Evolutionary conservation across 2,113 vertebrate species (phyloP), one percentile per base, ranked within the genome.

Genomic region (Pangasianodon gigas): DNA sequence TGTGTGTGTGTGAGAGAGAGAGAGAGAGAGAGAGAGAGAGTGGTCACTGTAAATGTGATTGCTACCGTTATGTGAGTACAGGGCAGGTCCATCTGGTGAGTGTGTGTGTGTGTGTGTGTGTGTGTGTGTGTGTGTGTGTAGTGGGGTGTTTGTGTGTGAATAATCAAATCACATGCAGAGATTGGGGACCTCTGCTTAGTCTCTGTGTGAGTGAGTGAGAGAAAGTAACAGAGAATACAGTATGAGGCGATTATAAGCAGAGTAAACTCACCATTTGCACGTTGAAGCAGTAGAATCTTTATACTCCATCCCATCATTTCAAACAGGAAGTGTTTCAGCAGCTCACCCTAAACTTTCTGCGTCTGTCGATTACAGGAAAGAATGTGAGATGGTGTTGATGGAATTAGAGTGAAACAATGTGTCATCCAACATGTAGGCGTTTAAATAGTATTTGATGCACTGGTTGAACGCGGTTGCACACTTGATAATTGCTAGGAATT

Each of bases 101-200:
- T 85, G 67, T 85, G 69, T 77, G 41, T 46, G 74, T 46, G 37
- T 52, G 46, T 51, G 77, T 29, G 75, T n/a, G 46, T 80, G 51
- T 82, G 16, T 56, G n/a, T n/a, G 37, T 52, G 46, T 51, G 77
- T 29, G 75, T n/a, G 46, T 80, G 51, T 82, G 16, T 56, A 24
- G n/a, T 29, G 26, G 26, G 46, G 29, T 52, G 54, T 84, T 29
- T 81, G 48, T 62, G 65, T 41, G 52, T 46, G 54, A 86, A 86
- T 83, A 83, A 69, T 88, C 44, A 24, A 79, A 88, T 84, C 67
- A n/a, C 65, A 71, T 62, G 62, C 51, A 56, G 80, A 75, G 67
- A 75, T 26, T 14, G 37, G 48, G 85, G 67, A 9, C 85, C 18
- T 86, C 46, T 37, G 54, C 62, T 52, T 21, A 67, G 29, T 37